Conservation (phyloP, 2,888 invertebrate species). For the Caenorhabditis macrosperma region DNA sequence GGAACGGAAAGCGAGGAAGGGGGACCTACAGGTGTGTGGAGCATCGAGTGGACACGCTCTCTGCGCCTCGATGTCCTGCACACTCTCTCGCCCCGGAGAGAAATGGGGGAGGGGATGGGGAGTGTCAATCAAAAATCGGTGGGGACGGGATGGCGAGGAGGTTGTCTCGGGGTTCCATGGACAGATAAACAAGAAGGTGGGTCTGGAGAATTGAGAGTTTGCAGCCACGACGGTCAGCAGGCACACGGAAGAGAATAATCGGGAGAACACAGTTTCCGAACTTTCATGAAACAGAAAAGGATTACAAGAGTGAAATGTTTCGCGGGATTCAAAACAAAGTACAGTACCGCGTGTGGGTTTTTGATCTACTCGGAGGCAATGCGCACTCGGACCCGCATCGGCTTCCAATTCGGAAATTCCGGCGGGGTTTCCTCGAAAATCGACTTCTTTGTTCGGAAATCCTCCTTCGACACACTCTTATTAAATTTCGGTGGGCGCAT, state of each 20-base stretch:
- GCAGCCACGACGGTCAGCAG: neutral
- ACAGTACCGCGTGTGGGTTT: too few species aligned
- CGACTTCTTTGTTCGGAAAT: conserved; percentile 13
- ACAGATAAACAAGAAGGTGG: conserved; percentile 39
- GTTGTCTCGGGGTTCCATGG: conserved; percentile 28
- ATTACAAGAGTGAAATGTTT: too few species aligned
- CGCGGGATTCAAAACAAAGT: too few species aligned
- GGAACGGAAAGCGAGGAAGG: too few species aligned
- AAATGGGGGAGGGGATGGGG: neutral
- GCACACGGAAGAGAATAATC: neutral
- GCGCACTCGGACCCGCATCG: neutral
- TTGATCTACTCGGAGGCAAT: neutral
- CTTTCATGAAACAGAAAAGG: too few species aligned
- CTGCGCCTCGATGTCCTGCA: conserved; percentile 38
- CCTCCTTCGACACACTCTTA: conserved; percentile 25
- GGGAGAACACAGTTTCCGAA: neutral
- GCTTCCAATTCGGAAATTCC: conserved; percentile 14
- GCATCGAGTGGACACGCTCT: conserved; percentile 1
- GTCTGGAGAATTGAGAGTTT: neutral
- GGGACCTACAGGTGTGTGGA: conserved; percentile 8
- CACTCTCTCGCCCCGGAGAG: neutral
- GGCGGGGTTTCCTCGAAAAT: conserved; percentile 3
- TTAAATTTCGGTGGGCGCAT: conserved; percentile 41
- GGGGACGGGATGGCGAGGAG: conserved; percentile 5
- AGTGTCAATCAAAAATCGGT: conserved; percentile 52